Base-by-base conservation (phyloP, 1,140 invertebrate genomes). In the Latrodectus geometricus region DNA sequence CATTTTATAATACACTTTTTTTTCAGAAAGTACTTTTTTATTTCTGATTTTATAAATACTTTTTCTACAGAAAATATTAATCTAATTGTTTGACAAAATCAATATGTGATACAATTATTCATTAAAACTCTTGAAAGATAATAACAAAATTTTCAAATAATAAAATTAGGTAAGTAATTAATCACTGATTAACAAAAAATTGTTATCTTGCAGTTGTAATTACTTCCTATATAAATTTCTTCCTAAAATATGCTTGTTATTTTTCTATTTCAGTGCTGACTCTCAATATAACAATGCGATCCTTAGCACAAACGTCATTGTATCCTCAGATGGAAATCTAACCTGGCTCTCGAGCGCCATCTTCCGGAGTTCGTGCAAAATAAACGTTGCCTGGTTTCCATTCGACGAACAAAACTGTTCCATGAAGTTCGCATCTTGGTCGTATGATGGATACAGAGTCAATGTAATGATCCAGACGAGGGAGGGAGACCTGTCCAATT, bases 341-440 rank as follows among this genome's bases (percentile, higher is more conserved):
- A 91, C 90, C 2, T 91, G 91, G 91, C 83, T 91, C 21, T 89
- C 89, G 21, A 90, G 89, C 49, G 91, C 90, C 49, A 91, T 91
- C 80, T 91, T 91, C 87, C 90, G 91, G 86, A 90, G 89, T 15
- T 91, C 91, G 12, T 91, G 91, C 76, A 88, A 89, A 66, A 90
- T 90, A 78, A 89, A 90, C 49, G 92, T 93, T 14, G 92, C 93
- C 88, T 93, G 91, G 89, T 93, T 93, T 88, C 93, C 93, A 17
- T 93, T 93, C 89, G 93, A 93, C 89, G 91, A 93, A 21, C 92
- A 93, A 88, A 89, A 91, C 54, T 98, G 97, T 91, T 97, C 97
- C 91, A 96, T 98, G 94, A 98, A 98, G 89, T 98, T 98, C 90
- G 98, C 98, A 5, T 98, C 97, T 0, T 99, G 98, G 98, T 98